Evolutionary conservation across 2,113 vertebrate species (phyloP), one percentile per base, ranked within the genome.

Genomic region (Climacteris rufus): DNA sequence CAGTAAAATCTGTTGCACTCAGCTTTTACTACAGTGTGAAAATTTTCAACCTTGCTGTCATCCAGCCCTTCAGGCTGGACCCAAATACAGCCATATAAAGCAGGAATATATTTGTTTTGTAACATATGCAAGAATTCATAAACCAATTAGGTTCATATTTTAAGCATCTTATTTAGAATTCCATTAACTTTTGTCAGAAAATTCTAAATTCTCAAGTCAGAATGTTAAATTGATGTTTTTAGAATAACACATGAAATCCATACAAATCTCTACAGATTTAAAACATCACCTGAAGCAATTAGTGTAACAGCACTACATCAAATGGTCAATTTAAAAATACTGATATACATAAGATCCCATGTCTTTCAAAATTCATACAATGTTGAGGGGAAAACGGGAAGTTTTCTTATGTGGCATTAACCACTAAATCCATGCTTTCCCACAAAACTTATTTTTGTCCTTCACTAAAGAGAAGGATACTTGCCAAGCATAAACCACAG

Each of bases 401-500:
- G 52, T 56, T 85, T 84, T 68, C 56, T 49, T 84, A n/a, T 16
- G 14, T 57, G 44, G 61, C 70, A 90, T 30, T 59, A 69, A 53
- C 49, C 31, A 37, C 40, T 83, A 69, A 60, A 87, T 24, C 44
- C 79, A 20, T 8, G 28, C 37, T 64, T 89, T 77, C 35, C 61
- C 15, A 10, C 31, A 87, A 84, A 94, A 85, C 25, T 85, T 87
- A 85, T 69, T 93, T 94, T 85, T 3, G 6, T 88, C 85, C 61
- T 75, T 84, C 92, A 61, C 57, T 72, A 65, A 70, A 57, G 64
- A 30, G 53, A 89, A 87, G 22, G 45, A 87, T 61, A 56, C 10
- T 71, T 78, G 82, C 82, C 90, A 95, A 87, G 57, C 25, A 60
- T 23, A 95, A 91, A 78, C 61, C 92, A 87, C 82, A 71, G 74